Evolutionary conservation across 1,140 invertebrate genomes (phyloP).

Genomic region (Drosophila athabasca): DNA sequence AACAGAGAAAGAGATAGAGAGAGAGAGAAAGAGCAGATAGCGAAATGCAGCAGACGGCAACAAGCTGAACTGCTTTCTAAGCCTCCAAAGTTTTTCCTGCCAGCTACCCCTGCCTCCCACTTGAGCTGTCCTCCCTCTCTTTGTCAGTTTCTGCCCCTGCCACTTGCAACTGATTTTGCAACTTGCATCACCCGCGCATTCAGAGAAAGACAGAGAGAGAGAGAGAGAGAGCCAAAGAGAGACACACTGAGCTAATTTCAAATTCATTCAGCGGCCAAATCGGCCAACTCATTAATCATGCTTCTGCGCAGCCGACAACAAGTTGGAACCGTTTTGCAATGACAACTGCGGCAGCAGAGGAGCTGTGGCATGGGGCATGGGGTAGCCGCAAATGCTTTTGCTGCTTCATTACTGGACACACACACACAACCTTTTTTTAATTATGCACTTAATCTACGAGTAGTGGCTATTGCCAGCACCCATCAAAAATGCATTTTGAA

Average conservation of each 20-base stretch:
- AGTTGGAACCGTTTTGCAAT: conserved; percentile 70
- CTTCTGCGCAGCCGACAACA: conserved; percentile 31
- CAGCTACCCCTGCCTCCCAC: conserved; percentile 13
- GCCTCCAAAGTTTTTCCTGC: conserved; percentile 45
- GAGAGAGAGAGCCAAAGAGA: conserved; percentile 31
- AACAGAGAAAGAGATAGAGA: conserved; percentile 28
- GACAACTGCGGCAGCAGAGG: conserved; percentile 39
- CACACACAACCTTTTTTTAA: conserved; percentile 52
- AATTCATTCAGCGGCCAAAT: conserved; percentile 77
- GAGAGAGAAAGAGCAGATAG: not conserved
- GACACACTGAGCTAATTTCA: conserved; percentile 61
- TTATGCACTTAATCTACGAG: conserved; percentile 52
- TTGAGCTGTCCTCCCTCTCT: not conserved
- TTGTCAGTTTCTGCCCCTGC: not conserved
- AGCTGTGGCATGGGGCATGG: conserved; percentile 41
- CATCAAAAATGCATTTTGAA: conserved; percentile 66
- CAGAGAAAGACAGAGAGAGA: conserved; percentile 9
- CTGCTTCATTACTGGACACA: not conserved
- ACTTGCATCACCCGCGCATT: conserved; percentile 42
- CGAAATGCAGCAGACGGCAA: not conserved
- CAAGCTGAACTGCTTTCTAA: conserved; percentile 66
- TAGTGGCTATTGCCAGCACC: conserved; percentile 27
- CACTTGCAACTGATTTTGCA: conserved; percentile 33
- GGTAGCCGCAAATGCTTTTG: conserved; percentile 38
- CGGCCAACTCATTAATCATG: conserved; percentile 73